phyloP scores from a whole-genome alignment of 2,797 vertebrate species.

The Tokudaia muenninki region DNA sequence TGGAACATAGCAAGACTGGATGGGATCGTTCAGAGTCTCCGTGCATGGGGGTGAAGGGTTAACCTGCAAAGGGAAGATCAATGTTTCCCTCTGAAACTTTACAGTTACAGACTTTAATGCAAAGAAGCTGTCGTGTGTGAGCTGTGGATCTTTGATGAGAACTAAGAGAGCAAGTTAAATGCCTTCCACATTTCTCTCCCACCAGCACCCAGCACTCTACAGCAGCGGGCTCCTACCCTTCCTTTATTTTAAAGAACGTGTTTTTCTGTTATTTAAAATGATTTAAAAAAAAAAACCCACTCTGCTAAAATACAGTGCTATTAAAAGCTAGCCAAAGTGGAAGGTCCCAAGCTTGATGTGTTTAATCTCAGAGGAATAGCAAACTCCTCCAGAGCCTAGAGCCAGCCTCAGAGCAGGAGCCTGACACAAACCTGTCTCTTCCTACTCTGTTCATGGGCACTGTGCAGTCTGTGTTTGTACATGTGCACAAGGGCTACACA shows the following conservation, averaged over 20 bases:
- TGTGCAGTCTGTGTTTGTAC: not conserved
- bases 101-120: constrained; percentile 69
- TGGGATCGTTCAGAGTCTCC: not conserved
- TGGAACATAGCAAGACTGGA: not conserved
- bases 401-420: not conserved
- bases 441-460: not conserved
- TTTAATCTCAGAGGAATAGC: not conserved
- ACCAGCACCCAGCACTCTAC: rapidly evolving
- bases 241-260: not conserved
- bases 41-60: not conserved
- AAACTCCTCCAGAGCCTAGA: not conserved
- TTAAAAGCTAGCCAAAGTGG: not conserved
- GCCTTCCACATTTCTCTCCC: constrained; percentile 20
- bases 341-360: not conserved
- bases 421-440: rapidly evolving
- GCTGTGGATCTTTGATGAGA: constrained; percentile 64
- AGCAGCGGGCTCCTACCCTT: rapidly evolving
- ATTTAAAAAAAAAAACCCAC: not conserved
- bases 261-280: not conserved
- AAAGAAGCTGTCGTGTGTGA: constrained; percentile 55
- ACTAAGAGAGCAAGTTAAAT: constrained; percentile 23
- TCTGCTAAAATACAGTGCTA: not conserved
- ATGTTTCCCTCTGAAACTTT: constrained; percentile 54
- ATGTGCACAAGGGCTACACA: rapidly evolving
- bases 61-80: constrained; percentile 30